Percentiles rank a stretch among this genome's conserved stretches.
Evolutionary conservation across 2,888 invertebrate genomes (phyloP).

Genomic region (Andrena flavipes): DNA sequence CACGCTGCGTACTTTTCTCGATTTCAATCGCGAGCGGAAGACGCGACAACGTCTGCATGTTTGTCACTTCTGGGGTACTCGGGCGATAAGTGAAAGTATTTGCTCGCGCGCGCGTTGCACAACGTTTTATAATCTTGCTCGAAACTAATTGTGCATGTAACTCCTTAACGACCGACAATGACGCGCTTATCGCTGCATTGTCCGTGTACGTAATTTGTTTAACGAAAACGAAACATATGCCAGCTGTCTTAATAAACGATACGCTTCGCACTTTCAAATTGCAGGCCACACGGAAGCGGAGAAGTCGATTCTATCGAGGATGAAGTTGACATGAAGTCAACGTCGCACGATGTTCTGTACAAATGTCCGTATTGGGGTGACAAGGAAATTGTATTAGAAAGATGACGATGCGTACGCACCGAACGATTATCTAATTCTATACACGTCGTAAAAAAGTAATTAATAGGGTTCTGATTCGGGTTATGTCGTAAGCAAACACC

Average conservation of each 20-base stretch:
- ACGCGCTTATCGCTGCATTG: neutral
- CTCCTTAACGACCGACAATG: neutral
- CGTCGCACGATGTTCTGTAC: constrained; percentile 4
- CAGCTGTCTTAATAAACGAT: neutral
- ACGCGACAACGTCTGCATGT: neutral
- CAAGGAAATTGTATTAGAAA: constrained; percentile 33
- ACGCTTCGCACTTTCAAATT: constrained; percentile 15
- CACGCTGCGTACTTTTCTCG: constrained; percentile 5
- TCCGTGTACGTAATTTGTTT: neutral
- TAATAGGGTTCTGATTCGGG: neutral
- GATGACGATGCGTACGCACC: constrained; percentile 53
- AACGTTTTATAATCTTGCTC: constrained; percentile 1
- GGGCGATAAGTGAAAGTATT: constrained; percentile 9
- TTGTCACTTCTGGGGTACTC: neutral
- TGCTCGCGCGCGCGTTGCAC: neutral
- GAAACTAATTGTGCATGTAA: neutral
- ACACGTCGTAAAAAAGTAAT: neutral
- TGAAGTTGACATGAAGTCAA: constrained; percentile 47
- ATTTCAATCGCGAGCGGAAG: neutral
- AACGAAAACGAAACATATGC: constrained; percentile 10
- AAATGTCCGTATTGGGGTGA: constrained; percentile 8
- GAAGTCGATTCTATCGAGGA: constrained; percentile 3
- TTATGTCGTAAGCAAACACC: neutral
- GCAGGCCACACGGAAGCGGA: constrained; percentile 7
- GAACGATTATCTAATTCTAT: constrained; percentile 20